Evolutionary conservation across 2,888 invertebrate species (phyloP).

Genomic region (Byasa hedistus): DNA sequence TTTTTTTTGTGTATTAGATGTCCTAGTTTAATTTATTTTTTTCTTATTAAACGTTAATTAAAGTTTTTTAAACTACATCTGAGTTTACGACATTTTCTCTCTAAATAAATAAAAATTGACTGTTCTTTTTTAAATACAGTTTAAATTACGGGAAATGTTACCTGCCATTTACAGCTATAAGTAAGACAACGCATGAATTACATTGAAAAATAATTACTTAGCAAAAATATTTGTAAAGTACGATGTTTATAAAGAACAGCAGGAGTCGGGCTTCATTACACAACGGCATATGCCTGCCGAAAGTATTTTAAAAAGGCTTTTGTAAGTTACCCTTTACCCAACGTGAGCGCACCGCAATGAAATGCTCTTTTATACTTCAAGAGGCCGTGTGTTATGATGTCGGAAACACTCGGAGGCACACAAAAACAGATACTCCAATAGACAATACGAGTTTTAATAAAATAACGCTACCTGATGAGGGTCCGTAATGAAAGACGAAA

Average conservation of each 20-base stretch:
- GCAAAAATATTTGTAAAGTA: constrained; percentile 43
- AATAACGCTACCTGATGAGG: constrained; percentile 61
- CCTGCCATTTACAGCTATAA: too few relatives aligned
- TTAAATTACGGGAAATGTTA: too few relatives aligned
- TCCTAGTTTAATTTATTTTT: too few relatives aligned
- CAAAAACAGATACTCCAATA: constrained; percentile 63
- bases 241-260: constrained; percentile 58
- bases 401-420: constrained; percentile 55
- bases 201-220: constrained; percentile 53
- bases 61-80: too few relatives aligned
- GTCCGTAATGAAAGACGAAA: constrained; percentile 33
- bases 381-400: constrained; percentile 55
- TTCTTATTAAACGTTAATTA: too few relatives aligned
- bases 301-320: constrained; percentile 74
- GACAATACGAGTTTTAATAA: constrained; percentile 72
- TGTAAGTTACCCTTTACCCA: constrained; percentile 65
- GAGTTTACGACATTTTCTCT: too few relatives aligned
- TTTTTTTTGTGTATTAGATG: too few relatives aligned
- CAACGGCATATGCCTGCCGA: constrained; percentile 58
- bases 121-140: too few relatives aligned
- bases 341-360: constrained; percentile 53
- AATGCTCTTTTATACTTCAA: constrained; percentile 71
- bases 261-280: constrained; percentile 51
- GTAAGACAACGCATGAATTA: too few relatives aligned
- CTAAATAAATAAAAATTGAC: too few relatives aligned